phyloP scores from a whole-genome alignment of 2,797 vertebrate genomes.

The Pempheris klunzingeri region DNA sequence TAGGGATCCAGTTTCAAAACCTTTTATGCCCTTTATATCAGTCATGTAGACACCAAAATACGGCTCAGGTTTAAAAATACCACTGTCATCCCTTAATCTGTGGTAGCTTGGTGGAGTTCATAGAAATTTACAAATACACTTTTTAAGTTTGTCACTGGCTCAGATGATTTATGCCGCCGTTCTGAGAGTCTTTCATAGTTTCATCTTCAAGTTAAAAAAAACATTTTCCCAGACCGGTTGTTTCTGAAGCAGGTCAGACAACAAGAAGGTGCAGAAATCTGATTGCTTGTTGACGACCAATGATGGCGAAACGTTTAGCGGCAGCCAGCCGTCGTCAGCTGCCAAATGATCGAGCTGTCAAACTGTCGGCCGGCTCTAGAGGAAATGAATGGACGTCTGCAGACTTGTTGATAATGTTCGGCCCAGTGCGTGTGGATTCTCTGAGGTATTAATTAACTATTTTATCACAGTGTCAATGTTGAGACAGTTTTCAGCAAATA shows the following conservation, averaged over 20 bases:
- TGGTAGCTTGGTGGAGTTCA: not conserved
- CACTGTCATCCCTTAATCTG: too few relatives aligned
- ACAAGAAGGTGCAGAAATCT: not conserved
- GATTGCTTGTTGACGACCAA: not conserved
- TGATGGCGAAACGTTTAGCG: not conserved
- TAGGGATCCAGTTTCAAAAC: too few relatives aligned
- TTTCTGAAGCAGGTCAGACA: not conserved
- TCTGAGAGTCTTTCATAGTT: not conserved
- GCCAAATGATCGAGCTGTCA: constrained; percentile 23
- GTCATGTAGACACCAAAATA: too few relatives aligned
- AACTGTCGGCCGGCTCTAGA: constrained; percentile 7
- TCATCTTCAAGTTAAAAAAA: not conserved
- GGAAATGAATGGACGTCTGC: constrained; percentile 54
- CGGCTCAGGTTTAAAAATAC: too few relatives aligned
- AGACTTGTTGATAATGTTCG: constrained; percentile 50
- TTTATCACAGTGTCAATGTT: not conserved
- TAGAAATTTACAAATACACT: not conserved
- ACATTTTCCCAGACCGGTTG: not conserved
- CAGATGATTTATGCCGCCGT: not conserved
- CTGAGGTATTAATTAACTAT: not conserved
- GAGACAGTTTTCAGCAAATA: constrained; percentile 1
- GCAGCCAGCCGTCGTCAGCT: not conserved
- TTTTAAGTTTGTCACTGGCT: not conserved
- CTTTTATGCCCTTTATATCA: too few relatives aligned
- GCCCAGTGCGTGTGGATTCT: not conserved